Evolutionary conservation across 2,797 vertebrate genomes (phyloP), one percentile per base, ranked within the genome.

Genomic region (Adelosebastes latens): DNA sequence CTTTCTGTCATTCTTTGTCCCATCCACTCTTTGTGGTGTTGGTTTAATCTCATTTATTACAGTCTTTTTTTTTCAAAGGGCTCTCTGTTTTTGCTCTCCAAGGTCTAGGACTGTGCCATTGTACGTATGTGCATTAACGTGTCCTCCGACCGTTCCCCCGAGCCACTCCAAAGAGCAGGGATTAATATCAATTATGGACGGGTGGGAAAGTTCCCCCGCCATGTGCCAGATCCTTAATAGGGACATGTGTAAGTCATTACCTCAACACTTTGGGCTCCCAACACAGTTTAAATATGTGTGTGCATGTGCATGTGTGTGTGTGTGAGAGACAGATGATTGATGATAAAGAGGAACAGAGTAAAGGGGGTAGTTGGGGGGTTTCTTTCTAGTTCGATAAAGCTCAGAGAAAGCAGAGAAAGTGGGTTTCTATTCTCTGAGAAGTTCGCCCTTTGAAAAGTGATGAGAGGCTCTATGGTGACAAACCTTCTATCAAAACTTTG

Each of bases 211-310:
- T 92, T 92, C 92, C 89, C 88, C 88, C 73, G 56, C 90, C 83
- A 91, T 93, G 91, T 92, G 92, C 93, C 93, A 93, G 87, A 90
- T 91, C 81, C 89, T 91, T 95, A 95, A 95, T 94, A 88, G 91
- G 94, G 93, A 95, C 94, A 94, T 94, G 94, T 95, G 95, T 95
- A 95, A 95, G 89, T 91, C 92, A 95, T 96, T 95, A 96, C 91
- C 86, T 91, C 87, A 87, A 94, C 93, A 93, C 92, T 92, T 87
- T 86, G 80, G 81, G 88, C 82, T 88, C 83, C 82, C 53, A 83
- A 83, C 79, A 79, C 82, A 75, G 72, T 88, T 75, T 72, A 71
- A 79, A 53, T 88, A 60, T 80, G 72, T 55, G 70, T 60, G 69
- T 68, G 77, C 7, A 5, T 78, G 42, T 61, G 20, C 39, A 36